Percentiles rank a stretch among this genome's conserved stretches.
These are phyloP conservation scores for Xenopus laevis DNA, from an alignment of 2,113 vertebrate species.

Conservation along the genomic window DNA sequence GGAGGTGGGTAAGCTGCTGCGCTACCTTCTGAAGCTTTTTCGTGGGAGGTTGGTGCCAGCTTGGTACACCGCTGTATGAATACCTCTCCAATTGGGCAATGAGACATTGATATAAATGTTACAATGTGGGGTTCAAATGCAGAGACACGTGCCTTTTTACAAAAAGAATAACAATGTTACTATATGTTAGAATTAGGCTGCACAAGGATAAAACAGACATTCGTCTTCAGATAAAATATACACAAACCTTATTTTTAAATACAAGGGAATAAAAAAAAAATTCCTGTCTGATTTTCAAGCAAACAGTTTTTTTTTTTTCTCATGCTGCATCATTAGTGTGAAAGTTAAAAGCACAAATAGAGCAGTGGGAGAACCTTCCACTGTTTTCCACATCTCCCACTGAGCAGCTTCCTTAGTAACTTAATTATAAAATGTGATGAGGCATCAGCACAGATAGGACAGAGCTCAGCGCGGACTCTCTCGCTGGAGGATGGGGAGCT, in stretches of 20 bases:
- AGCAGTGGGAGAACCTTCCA: conserved; percentile 41
- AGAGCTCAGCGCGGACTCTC: conserved; percentile 27
- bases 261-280: background rate
- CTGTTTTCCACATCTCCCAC: conserved; percentile 38
- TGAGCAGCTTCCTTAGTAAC: conserved; percentile 40
- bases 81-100: too few species aligned
- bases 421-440: conserved; percentile 43
- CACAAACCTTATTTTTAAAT: background rate
- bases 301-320: conserved; percentile 35
- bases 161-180: background rate
- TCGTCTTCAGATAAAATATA: background rate
- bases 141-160: too few species aligned
- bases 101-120: too few species aligned
- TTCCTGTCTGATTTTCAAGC: conserved; percentile 14
- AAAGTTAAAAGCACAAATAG: conserved; percentile 44
- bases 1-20: too few species aligned
- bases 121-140: too few species aligned
- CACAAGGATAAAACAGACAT: background rate
- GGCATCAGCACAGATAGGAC: conserved; percentile 38
- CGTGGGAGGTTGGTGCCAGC: too few species aligned
- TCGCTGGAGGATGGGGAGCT: conserved; percentile 32
- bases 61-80: too few species aligned
- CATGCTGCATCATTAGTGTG: conserved; percentile 39
- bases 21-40: too few species aligned
- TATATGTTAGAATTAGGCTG: background rate